These are phyloP conservation scores for Chloropsis hardwickii DNA, from an alignment of 2,113 vertebrate genomes.

Conservation along the genomic window DNA sequence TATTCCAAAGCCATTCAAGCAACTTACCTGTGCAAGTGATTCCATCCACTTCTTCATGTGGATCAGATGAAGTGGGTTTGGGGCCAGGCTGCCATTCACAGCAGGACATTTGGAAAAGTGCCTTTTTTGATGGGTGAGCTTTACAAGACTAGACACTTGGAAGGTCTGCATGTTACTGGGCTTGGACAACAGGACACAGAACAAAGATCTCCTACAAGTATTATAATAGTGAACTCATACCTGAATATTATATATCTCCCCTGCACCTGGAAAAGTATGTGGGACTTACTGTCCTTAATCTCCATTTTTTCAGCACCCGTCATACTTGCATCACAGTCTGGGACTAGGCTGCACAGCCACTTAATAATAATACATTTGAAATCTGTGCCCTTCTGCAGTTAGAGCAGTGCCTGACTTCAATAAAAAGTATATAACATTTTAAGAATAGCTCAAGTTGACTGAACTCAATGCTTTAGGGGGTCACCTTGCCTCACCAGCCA, in stretches of 20 bases:
- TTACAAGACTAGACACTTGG: background rate
- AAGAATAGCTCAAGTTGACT: background rate
- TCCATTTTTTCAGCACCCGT: background rate
- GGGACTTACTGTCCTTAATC: background rate
- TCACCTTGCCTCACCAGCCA: background rate
- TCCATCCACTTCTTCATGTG: background rate
- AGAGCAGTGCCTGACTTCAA: background rate
- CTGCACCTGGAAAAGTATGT: background rate
- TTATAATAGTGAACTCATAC: background rate
- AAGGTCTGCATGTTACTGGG: background rate
- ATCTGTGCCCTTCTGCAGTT: background rate
- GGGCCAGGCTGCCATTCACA: background rate
- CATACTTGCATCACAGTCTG: background rate
- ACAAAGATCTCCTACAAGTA: background rate
- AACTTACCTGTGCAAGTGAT: background rate
- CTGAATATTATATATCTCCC: background rate
- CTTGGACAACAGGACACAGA: background rate
- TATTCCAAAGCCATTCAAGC: background rate
- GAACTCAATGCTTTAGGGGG: background rate
- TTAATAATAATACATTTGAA: background rate
- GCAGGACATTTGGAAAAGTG: background rate
- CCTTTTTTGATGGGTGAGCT: background rate
- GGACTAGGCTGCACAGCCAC: background rate
- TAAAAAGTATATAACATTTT: background rate
- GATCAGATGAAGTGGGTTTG: background rate